Conservation (phyloP, 1,140 invertebrate species). For the Xylocopa sonorina region DNA sequence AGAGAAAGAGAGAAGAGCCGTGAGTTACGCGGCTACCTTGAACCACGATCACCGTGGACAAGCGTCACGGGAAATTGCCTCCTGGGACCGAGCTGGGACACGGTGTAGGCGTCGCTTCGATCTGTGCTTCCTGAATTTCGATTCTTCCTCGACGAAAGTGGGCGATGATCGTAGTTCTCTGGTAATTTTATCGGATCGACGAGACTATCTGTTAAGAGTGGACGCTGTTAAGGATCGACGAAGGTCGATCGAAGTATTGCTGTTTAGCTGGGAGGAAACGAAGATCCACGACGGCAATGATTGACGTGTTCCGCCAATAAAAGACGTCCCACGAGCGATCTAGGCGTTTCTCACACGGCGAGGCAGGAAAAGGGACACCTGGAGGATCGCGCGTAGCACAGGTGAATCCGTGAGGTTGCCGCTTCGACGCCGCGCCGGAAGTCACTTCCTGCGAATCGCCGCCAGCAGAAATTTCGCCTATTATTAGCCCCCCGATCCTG, state of each 20-base stretch:
- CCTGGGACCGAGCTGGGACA: too few relatives aligned
- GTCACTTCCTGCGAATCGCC: constrained; percentile 64
- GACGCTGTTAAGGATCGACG: too few relatives aligned
- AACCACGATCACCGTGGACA: not conserved
- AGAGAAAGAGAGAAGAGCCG: not conserved
- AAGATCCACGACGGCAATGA: not conserved
- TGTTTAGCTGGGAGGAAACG: too few relatives aligned
- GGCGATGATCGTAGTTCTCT: too few relatives aligned
- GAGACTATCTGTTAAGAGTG: too few relatives aligned
- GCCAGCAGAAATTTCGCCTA: constrained; percentile 60
- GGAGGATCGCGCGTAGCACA: constrained; percentile 49
- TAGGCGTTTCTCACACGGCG: constrained; percentile 62
- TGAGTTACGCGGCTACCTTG: constrained; percentile 1
- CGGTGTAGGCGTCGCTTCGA: not conserved
- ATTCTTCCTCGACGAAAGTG: too few relatives aligned
- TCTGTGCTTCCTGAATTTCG: not conserved
- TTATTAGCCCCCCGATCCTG: constrained; percentile 59
- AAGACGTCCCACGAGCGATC: not conserved
- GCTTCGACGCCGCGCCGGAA: constrained; percentile 60
- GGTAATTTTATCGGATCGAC: too few relatives aligned
- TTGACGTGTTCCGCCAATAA: constrained; percentile 24
- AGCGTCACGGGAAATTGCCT: not conserved
- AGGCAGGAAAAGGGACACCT: constrained; percentile 66
- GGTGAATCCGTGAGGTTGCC: constrained; percentile 49
- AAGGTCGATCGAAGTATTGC: too few relatives aligned